Conservation (phyloP, 2,888 invertebrate genomes). For the Eutolmus rufibarbis region DNA sequence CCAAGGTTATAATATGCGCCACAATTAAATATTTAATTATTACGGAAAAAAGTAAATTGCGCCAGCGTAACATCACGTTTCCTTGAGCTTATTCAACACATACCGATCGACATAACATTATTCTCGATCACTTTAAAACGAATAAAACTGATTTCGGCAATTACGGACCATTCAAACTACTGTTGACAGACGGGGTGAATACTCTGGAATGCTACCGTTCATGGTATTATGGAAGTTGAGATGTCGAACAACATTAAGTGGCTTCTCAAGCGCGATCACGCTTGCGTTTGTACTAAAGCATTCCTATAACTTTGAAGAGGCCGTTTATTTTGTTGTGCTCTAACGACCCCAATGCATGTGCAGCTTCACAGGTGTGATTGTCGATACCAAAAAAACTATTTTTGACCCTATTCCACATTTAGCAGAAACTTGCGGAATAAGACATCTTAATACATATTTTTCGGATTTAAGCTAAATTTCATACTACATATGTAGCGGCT, state of each 20-base stretch:
- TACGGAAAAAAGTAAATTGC: background rate
- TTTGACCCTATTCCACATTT: background rate
- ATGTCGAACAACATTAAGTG: background rate
- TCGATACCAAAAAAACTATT: background rate
- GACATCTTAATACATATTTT: background rate
- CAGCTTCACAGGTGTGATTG: background rate
- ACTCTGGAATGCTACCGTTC: background rate
- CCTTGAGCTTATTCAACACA: background rate
- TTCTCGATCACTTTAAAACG: background rate
- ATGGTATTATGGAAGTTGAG: background rate
- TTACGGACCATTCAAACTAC: background rate
- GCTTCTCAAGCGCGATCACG: too few relatives aligned
- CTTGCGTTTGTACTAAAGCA: background rate
- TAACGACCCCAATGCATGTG: background rate
- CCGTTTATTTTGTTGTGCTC: background rate
- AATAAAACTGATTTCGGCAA: background rate
- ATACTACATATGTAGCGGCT: background rate
- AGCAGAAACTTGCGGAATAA: background rate
- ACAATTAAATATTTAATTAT: background rate
- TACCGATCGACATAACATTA: background rate
- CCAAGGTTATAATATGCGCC: slow-evolving; percentile 15
- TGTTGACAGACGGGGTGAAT: background rate
- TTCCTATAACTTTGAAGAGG: background rate
- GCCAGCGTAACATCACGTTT: background rate
- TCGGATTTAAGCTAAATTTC: background rate